Percentiles rank a stretch among this genome's conserved stretches.
phyloP scores from a whole-genome alignment of 2,888 invertebrate genomes.

The Mesoligia furuncula region DNA sequence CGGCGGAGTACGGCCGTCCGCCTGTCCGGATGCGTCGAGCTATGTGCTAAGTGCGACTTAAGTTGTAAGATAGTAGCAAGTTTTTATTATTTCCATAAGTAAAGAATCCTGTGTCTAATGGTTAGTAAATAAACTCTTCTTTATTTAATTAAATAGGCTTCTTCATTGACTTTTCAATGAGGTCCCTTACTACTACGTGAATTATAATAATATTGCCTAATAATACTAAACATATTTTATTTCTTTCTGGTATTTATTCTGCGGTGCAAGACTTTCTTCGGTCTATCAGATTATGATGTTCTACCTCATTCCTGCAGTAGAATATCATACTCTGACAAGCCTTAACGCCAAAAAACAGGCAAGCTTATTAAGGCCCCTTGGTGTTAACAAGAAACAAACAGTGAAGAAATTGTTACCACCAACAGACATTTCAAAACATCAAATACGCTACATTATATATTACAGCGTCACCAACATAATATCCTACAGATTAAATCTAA shows the following conservation, averaged over 20 bases:
- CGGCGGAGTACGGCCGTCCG: constrained; percentile 37
- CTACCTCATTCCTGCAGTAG: too few species aligned
- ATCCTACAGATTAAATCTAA: constrained; percentile 32
- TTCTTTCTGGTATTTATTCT: background rate
- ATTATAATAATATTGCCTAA: background rate
- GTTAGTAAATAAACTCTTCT: too few species aligned
- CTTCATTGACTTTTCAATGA: background rate
- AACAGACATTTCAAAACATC: background rate
- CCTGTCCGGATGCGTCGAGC: constrained; percentile 48
- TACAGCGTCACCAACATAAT: background rate
- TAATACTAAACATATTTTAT: background rate
- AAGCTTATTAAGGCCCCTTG: too few species aligned
- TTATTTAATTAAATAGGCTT: too few species aligned
- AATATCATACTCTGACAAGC: too few species aligned
- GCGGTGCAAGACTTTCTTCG: background rate
- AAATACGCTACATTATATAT: background rate
- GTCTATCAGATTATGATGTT: background rate
- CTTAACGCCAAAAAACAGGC: too few species aligned
- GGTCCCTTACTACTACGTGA: background rate
- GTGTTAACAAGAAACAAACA: background rate
- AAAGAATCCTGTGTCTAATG: too few species aligned
- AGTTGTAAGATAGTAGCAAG: constrained; percentile 23
- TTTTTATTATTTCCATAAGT: background rate
- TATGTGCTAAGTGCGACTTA: constrained; percentile 24
- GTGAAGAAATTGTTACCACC: background rate